Percentiles rank a stretch among this genome's conserved stretches.
phyloP scores from a whole-genome alignment of 2,888 invertebrate species.

The Salpingus planirostris region DNA sequence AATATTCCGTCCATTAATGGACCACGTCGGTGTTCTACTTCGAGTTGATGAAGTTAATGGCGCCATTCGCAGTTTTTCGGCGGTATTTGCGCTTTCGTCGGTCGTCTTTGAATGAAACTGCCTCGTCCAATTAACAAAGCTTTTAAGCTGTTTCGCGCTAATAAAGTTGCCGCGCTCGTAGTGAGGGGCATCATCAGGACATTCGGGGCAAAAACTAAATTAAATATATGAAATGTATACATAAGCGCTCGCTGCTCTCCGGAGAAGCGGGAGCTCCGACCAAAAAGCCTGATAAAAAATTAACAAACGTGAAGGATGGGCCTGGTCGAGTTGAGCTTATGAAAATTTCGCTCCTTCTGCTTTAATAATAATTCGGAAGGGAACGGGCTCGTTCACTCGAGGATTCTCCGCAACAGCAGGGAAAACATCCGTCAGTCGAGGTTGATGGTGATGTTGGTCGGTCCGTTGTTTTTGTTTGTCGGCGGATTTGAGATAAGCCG shows the following conservation, averaged over 20 bases:
- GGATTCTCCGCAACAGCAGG: too few relatives aligned
- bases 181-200: too few relatives aligned
- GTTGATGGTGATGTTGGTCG: neutral
- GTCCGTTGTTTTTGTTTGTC: conserved; percentile 5
- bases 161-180: conserved; percentile 40
- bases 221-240: conserved; percentile 16
- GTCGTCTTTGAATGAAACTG: conserved; percentile 5
- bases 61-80: too few relatives aligned
- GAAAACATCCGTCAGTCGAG: conserved; percentile 1
- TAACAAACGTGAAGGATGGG: too few relatives aligned
- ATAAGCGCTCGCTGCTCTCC: conserved; percentile 2
- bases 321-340: too few relatives aligned
- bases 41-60: too few relatives aligned
- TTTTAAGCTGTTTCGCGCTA: conserved; percentile 27
- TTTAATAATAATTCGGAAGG: too few relatives aligned
- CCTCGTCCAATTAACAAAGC: conserved; percentile 9
- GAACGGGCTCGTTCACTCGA: too few relatives aligned
- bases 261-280: neutral
- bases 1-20: too few relatives aligned
- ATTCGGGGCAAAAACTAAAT: conserved; percentile 26
- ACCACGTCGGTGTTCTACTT: too few relatives aligned
- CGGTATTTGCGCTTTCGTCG: too few relatives aligned
- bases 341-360: too few relatives aligned
- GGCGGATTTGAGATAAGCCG: conserved; percentile 9
- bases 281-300: neutral